Percentiles rank a stretch among this genome's conserved stretches.
Evolutionary conservation across 1,140 invertebrate genomes (phyloP).

Genomic region (Hirudo medicinalis): DNA sequence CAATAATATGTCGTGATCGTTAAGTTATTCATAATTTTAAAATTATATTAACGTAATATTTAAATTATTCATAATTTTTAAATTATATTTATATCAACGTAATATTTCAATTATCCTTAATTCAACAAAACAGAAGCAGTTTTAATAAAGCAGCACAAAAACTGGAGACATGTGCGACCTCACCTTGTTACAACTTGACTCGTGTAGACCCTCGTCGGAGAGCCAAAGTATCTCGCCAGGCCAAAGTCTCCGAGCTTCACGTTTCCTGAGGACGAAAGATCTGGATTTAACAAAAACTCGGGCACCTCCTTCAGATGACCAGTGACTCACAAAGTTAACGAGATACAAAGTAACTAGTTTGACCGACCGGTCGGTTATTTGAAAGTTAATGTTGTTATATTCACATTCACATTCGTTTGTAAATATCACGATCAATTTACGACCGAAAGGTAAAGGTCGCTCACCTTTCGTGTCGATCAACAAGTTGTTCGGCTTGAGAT

Average conservation of each 20-base stretch:
- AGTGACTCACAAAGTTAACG: no score
- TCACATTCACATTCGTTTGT: no score
- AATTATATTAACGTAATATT: no score
- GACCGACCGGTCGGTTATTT: no score
- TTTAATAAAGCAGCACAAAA: no score
- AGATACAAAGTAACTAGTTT: no score
- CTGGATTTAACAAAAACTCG: neutral
- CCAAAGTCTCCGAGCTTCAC: conserved; percentile 89
- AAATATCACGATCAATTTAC: no score
- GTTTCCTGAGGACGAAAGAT: conserved; percentile 48
- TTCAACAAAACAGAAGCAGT: no score
- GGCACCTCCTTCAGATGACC: no score
- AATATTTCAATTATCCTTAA: no score
- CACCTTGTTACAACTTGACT: conserved; percentile 94
- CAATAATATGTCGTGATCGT: conserved; percentile 1
- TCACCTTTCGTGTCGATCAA: conserved; percentile 63
- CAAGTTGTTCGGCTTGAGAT: conserved; percentile 98
- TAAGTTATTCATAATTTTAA: neutral
- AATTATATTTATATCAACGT: no score
- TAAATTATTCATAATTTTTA: neutral
- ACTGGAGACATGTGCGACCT: conserved; percentile 22
- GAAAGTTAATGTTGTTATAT: no score
- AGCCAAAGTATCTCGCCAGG: conserved; percentile 88
- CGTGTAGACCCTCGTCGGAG: conserved; percentile 86
- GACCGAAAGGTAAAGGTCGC: neutral